Evolutionary conservation across 1,140 invertebrate species (phyloP).

Genomic region (Glossosoma conforme): DNA sequence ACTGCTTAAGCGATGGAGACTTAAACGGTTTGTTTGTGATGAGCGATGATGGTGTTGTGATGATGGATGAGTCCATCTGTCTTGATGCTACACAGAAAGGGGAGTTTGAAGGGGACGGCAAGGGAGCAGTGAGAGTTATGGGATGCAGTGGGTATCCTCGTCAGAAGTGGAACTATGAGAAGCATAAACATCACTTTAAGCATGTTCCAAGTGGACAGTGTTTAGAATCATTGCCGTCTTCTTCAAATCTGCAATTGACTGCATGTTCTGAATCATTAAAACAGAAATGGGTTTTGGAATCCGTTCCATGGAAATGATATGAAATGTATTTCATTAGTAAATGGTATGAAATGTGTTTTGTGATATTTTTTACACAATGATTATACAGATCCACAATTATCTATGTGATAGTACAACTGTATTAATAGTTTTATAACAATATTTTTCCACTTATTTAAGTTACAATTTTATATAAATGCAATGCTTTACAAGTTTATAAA

Average conservation of each 20-base stretch:
- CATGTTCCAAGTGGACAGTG: slow-evolving; percentile 21
- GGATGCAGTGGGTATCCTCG: slow-evolving; percentile 26
- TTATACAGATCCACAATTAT: no score
- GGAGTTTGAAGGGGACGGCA: slow-evolving; percentile 23
- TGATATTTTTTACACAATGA: no score
- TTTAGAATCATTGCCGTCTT: slow-evolving; percentile 3
- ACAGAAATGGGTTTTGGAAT: slow-evolving; percentile 24
- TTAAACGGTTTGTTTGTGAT: slow-evolving; percentile 73
- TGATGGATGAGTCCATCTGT: slow-evolving; percentile 30
- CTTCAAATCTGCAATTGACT: slow-evolving; percentile 4
- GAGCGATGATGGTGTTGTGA: slow-evolving; percentile 51
- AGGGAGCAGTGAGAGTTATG: slow-evolving; percentile 24
- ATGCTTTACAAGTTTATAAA: no score
- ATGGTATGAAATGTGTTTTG: background rate
- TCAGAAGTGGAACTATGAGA: slow-evolving; percentile 25
- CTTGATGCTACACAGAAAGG: slow-evolving; percentile 24
- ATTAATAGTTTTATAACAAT: no score
- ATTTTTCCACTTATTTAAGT: no score
- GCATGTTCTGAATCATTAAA: slow-evolving; percentile 9
- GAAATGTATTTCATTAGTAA: background rate
- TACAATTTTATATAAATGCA: no score
- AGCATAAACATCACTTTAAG: slow-evolving; percentile 17
- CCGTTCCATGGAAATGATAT: slow-evolving; percentile 26
- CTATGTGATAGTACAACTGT: no score
- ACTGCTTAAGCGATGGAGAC: slow-evolving; percentile 47